phyloP scores from a whole-genome alignment of 1,140 invertebrate species.

The Ips typographus region DNA sequence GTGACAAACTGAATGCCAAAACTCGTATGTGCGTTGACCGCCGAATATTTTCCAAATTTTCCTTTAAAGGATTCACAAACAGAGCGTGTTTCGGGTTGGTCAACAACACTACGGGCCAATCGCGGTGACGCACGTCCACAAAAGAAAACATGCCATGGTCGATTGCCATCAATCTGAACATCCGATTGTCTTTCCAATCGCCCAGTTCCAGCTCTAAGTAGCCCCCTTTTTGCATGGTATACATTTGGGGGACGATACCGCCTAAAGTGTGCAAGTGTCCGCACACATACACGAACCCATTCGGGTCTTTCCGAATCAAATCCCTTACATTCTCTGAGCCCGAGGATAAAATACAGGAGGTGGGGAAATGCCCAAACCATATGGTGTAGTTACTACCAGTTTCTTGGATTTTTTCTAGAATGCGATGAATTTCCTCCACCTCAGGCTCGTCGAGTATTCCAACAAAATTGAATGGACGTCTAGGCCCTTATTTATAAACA shows the following conservation, averaged over 20 bases:
- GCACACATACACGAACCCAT: constrained; percentile 77
- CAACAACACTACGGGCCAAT: constrained; percentile 81
- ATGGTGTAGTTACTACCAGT: constrained; percentile 63
- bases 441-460: constrained; percentile 69
- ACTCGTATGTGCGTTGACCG: constrained; percentile 80
- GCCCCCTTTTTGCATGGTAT: constrained; percentile 80
- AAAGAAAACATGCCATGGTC: constrained; percentile 92
- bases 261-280: constrained; percentile 88
- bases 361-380: constrained; percentile 94
- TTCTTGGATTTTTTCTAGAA: constrained; percentile 55
- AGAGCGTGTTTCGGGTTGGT: constrained; percentile 88
- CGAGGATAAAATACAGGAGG: constrained; percentile 76
- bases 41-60: constrained; percentile 68
- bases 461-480: constrained; percentile 91
- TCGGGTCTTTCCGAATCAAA: constrained; percentile 57
- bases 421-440: constrained; percentile 56
- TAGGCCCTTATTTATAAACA: constrained; percentile 56
- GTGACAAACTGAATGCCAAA: constrained; percentile 70
- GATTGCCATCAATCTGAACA: constrained; percentile 80
- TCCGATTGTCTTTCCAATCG: constrained; percentile 92
- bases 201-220: constrained; percentile 87
- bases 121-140: constrained; percentile 71
- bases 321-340: constrained; percentile 58
- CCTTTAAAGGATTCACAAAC: constrained; percentile 70
- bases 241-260: constrained; percentile 81